Base-by-base conservation (phyloP, 2,113 vertebrate genomes). In the Epinephelus moara region DNA sequence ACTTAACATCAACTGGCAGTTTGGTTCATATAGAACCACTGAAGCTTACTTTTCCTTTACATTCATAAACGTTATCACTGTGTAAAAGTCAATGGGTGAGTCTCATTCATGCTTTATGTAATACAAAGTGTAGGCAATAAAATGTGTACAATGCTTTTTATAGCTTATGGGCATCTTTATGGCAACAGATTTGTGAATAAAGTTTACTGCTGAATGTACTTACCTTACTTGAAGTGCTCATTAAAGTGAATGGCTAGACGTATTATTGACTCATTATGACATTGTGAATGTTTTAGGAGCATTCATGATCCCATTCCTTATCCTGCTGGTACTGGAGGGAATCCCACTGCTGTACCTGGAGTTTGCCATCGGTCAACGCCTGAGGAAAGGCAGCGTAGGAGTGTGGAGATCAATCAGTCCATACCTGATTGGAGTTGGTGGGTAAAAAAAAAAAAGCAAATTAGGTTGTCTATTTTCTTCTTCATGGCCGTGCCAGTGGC, bases 281-380 rank as follows among this genome's bases (percentile, higher is more conserved):
- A 61, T 75, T 49, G 14, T 63, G 17, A 80, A 62, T 85, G 19
- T 45, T 84, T 0, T 86, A 99, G 98, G 98, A 50, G 98, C 98
- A 0, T 99, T 99, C 73, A 99, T 99, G 98, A 99, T 99, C 70
- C 98, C 98, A 0, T 99, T 99, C 89, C 96, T 99, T 64, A 97
- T 99, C 89, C 95, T 99, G 74, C 90, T 99, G 79, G 95, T 99
- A 2, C 84, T 99, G 90, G 98, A 99, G 92, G 98, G 98, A 19
- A 90, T 99, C 56, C 98, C 98, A 0, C 86, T 99, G 81, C 96
- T 99, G 72, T 86, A 97, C 80, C 95, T 99, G 85, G 98, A 99
- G 95, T 99, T 99, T 67, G 98, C 98, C 64, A 97, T 99, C 0
- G 98, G 98, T 1, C 98, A 99, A 90, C 95, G 98, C 45, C 94